Evolutionary conservation across 2,113 vertebrate species (phyloP), one percentile per base, ranked within the genome.

Genomic region (Salvelinus namaycush): DNA sequence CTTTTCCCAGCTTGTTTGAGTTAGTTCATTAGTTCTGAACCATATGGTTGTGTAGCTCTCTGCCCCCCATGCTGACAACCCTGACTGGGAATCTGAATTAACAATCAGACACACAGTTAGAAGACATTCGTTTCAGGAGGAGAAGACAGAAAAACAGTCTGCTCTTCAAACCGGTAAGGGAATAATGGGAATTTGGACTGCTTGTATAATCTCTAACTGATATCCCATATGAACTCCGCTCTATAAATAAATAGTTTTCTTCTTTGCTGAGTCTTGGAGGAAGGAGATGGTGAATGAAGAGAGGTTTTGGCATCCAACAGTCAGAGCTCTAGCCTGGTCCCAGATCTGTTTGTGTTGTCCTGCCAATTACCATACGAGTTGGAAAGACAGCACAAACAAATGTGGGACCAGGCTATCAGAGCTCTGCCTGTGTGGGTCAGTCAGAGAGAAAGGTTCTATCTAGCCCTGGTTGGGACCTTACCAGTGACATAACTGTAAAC

Each of bases 21-120:
- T 72, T 29, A 18, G 68, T 73, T 70, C 78, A 88, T 90, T 90
- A 76, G 83, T 73, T 79, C 72, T 88, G 77, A 81, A 81, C 79
- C 82, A 73, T 82, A 88, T 88, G 87, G 85, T 81, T 81, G 84
- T 86, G 73, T 80, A 54, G 51, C 39, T 44, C 9, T 44, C 20
- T 70, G 39, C 1, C 18, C n/a, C 20, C 1, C 72, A 65, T 44
- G 3, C 2, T 64, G n/a, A 22, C n/a, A 70, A 20, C 59, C 39
- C 29, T 11, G 7, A 27, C 24, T 26, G 59, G 24, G 57, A 26
- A 18, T 51, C 5, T 3, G 12, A 64, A 64, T 64, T 11, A 26
- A 64, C 62, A 64, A 64, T 64, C 62, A 64, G 62, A 24, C n/a
- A 22, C 62, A 64, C 62, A 64, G 62, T 26, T 14, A 27, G 3